Evolutionary conservation across 2,113 vertebrate genomes (phyloP).

Genomic region (Gadus chalcogrammus): DNA sequence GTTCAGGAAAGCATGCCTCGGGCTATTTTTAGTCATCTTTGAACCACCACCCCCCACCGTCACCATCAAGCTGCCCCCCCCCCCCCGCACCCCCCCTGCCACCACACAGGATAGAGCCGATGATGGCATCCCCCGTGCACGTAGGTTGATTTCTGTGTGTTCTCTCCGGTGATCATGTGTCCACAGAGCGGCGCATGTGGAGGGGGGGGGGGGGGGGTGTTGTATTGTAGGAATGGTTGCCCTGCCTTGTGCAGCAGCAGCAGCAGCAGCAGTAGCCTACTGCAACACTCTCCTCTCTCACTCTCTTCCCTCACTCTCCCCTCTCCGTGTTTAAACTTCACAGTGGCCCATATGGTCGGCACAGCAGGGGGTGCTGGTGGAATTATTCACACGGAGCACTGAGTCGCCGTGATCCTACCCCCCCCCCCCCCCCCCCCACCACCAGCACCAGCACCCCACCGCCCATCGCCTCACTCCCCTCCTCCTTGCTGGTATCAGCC

Average conservation of each 20-base stretch:
- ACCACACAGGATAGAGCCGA: not conserved
- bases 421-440: too few species aligned
- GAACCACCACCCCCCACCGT: not conserved
- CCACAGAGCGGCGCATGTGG: not conserved
- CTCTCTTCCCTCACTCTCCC: too few species aligned
- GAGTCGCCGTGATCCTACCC: not conserved
- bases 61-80: not conserved
- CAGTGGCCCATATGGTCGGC: not conserved
- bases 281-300: not conserved
- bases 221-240: not conserved
- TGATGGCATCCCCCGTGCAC: not conserved
- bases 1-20: not conserved
- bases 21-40: conserved; percentile 1
- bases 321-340: not conserved
- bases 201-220: not conserved
- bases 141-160: not conserved
- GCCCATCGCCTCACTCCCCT: too few species aligned
- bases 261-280: not conserved
- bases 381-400: not conserved
- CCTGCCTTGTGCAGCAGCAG: not conserved
- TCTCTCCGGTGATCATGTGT: not conserved
- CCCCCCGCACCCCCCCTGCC: not conserved
- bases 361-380: not conserved
- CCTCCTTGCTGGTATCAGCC: not conserved
- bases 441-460: too few species aligned